Percentiles rank a stretch among this genome's conserved stretches.
phyloP scores from a whole-genome alignment of 2,113 vertebrate genomes.

The Solenodon paradoxus region DNA sequence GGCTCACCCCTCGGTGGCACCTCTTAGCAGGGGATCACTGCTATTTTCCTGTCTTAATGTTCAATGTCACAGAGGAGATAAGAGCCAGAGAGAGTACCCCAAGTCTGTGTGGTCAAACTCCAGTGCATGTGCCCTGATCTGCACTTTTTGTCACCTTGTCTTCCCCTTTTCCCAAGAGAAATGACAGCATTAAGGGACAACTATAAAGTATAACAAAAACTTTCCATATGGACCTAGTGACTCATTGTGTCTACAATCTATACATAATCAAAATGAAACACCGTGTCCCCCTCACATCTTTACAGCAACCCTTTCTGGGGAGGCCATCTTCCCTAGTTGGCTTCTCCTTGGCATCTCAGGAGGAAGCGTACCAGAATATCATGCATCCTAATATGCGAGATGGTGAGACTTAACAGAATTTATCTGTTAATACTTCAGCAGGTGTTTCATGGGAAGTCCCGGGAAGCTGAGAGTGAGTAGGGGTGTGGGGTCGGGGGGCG shows the following conservation, averaged over 20 bases:
- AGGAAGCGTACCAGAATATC: background rate
- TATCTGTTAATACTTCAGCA: background rate
- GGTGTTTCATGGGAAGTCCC: background rate
- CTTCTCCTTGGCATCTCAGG: background rate
- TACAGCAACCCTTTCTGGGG: background rate
- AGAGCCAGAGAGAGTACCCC: background rate
- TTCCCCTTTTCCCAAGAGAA: background rate
- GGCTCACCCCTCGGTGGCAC: background rate
- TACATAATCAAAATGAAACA: background rate
- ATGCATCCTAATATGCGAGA: no score
- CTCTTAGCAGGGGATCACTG: background rate
- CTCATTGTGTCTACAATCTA: background rate
- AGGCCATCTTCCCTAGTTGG: background rate
- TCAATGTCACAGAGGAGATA: background rate
- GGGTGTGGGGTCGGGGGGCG: background rate
- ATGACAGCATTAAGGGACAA: background rate
- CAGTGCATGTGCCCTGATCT: no score
- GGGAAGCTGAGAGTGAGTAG: background rate
- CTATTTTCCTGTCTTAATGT: background rate
- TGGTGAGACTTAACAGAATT: rapidly evolving
- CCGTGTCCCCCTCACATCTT: rapidly evolving
- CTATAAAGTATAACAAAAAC: background rate
- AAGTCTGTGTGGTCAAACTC: background rate
- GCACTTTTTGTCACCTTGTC: rapidly evolving
- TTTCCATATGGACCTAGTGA: background rate